phyloP scores from a whole-genome alignment of 2,888 invertebrate genomes.

The Campopleginae sp. region DNA sequence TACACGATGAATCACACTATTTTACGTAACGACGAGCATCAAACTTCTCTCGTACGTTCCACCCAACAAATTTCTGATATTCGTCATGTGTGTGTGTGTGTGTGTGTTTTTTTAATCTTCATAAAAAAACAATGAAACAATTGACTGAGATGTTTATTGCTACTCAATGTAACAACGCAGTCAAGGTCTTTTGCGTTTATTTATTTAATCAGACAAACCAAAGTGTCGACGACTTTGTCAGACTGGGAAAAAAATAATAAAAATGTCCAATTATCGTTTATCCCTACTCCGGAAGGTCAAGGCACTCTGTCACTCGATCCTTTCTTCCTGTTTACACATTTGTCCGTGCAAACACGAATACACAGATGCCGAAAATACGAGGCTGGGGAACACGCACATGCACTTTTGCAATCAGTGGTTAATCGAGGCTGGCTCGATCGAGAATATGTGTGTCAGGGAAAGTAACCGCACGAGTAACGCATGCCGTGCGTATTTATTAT shows the following conservation, averaged over 20 bases:
- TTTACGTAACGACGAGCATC: neutral
- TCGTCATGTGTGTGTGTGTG: neutral
- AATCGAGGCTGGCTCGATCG: conserved; percentile 29
- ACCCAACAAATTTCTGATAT: neutral
- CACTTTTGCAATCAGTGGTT: conserved; percentile 9
- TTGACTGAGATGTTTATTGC: neutral
- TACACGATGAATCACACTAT: neutral
- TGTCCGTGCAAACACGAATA: neutral
- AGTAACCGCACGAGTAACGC: conserved; percentile 68
- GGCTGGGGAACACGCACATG: conserved; percentile 29
- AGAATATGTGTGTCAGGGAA: conserved; percentile 75
- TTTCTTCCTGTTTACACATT: conserved; percentile 3
- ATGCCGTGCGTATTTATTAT: conserved; percentile 26
- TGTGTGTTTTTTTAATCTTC: neutral
- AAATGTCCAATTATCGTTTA: neutral
- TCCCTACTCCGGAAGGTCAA: conserved; percentile 24
- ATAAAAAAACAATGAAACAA: neutral
- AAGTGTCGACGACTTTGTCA: neutral
- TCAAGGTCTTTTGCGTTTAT: neutral
- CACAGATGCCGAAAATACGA: neutral
- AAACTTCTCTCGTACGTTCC: neutral
- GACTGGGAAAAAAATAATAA: neutral
- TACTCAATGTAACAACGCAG: neutral
- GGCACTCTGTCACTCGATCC: conserved; percentile 22
- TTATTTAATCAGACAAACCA: neutral